These are phyloP conservation scores for Lamellibrachia columna DNA, from an alignment of 2,888 invertebrate species.

Conservation along the genomic window DNA sequence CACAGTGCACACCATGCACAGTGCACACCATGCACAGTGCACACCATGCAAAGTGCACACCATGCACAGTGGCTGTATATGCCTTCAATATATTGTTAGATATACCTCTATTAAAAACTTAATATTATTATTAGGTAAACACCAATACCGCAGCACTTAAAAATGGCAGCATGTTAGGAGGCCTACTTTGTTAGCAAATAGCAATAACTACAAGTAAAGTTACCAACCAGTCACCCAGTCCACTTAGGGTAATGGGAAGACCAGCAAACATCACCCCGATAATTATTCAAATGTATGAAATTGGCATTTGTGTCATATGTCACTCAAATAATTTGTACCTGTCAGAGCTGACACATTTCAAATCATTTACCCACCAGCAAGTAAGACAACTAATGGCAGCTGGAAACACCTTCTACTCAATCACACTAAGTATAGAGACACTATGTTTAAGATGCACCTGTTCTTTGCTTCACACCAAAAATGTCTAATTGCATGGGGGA, in stretches of 20 bases:
- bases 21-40: no score
- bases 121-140: no score
- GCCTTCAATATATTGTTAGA: not conserved
- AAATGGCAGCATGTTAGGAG: no score
- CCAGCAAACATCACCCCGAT: not conserved
- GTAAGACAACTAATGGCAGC: not conserved
- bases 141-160: no score
- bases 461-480: not conserved
- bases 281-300: not conserved
- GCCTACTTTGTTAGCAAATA: no score
- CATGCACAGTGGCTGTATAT: no score
- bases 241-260: not conserved
- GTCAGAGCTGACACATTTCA: not conserved
- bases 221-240: not conserved
- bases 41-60: no score
- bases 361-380: not conserved
- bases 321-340: conserved; percentile 12
- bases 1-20: no score
- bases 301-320: conserved; percentile 6
- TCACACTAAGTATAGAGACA: not conserved
- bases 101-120: not conserved
- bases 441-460: not conserved
- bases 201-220: not conserved
- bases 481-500: not conserved
- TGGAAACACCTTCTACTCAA: not conserved